Conservation (phyloP, 2,888 invertebrate species). For the Barypeithes pellucidus region DNA sequence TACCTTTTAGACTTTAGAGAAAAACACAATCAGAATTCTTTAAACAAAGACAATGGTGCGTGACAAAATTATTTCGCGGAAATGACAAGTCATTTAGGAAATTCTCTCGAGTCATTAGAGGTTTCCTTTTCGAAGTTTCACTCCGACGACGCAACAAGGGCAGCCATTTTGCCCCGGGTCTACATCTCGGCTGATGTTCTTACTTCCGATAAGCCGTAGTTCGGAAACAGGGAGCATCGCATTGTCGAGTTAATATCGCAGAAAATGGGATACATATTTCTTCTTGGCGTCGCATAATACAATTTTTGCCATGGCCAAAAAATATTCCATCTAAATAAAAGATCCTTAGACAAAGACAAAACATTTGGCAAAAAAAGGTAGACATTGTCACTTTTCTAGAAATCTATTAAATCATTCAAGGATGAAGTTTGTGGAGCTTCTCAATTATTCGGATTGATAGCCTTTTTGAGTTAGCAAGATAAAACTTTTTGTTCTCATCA, state of each 20-base stretch:
- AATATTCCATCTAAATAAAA: too few relatives aligned
- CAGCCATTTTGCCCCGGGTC: constrained; percentile 1
- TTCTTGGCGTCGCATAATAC: not conserved
- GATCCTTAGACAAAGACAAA: too few relatives aligned
- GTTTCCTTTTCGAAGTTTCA: constrained; percentile 35
- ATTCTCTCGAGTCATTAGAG: constrained; percentile 35
- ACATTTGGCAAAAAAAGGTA: too few relatives aligned
- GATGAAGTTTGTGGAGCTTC: too few relatives aligned
- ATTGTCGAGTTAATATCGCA: constrained; percentile 7
- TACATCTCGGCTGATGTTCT: constrained; percentile 20
- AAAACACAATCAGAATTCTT: not conserved
- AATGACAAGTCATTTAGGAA: constrained; percentile 35
- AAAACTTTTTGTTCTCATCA: not conserved
- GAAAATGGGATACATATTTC: constrained; percentile 2
- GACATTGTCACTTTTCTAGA: too few relatives aligned
- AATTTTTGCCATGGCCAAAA: too few relatives aligned
- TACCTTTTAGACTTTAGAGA: too few relatives aligned
- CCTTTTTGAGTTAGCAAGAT: constrained; percentile 2
- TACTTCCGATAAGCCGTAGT: constrained; percentile 29
- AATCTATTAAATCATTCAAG: too few relatives aligned
- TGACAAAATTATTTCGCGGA: constrained; percentile 29
- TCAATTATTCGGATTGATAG: not conserved
- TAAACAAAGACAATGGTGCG: constrained; percentile 12
- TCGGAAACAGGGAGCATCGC: constrained; percentile 8
- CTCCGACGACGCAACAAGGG: constrained; percentile 26